Evolutionary conservation across 1,140 invertebrate species (phyloP).

Genomic region (Andricus grossulariae): DNA sequence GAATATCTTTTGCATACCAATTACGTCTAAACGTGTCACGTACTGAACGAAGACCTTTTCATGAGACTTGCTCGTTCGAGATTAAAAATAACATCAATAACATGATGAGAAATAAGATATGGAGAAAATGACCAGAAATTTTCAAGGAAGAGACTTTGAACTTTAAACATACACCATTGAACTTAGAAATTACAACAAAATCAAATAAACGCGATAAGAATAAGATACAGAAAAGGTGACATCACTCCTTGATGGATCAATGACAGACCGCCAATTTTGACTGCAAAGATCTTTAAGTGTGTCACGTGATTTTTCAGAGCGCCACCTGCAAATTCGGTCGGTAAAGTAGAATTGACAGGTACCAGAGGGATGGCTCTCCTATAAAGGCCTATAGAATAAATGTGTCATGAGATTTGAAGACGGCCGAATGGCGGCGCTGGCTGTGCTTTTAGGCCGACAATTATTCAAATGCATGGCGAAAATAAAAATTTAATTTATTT

Average conservation of each 20-base stretch:
- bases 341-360: neutral
- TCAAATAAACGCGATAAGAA: slow-evolving; percentile 3
- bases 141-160: neutral
- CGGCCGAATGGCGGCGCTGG: too few relatives aligned
- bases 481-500: too few relatives aligned
- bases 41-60: neutral
- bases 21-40: neutral
- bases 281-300: neutral
- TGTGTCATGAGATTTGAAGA: too few relatives aligned
- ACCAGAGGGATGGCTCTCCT: too few relatives aligned
- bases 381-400: too few relatives aligned
- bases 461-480: too few relatives aligned
- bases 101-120: slow-evolving; percentile 1
- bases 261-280: slow-evolving; percentile 18
- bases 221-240: slow-evolving; percentile 1
- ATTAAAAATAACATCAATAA: neutral
- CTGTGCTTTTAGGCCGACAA: too few relatives aligned
- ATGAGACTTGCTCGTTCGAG: neutral
- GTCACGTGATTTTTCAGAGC: slow-evolving; percentile 2
- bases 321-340: neutral
- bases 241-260: slow-evolving; percentile 11
- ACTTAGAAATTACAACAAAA: neutral
- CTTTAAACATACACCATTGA: slow-evolving; percentile 15
- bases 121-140: neutral
- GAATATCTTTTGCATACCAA: slow-evolving; percentile 8